Evolutionary conservation across 1,140 invertebrate genomes (phyloP), one percentile per base, ranked within the genome.

Genomic region (Sycophila sp.): DNA sequence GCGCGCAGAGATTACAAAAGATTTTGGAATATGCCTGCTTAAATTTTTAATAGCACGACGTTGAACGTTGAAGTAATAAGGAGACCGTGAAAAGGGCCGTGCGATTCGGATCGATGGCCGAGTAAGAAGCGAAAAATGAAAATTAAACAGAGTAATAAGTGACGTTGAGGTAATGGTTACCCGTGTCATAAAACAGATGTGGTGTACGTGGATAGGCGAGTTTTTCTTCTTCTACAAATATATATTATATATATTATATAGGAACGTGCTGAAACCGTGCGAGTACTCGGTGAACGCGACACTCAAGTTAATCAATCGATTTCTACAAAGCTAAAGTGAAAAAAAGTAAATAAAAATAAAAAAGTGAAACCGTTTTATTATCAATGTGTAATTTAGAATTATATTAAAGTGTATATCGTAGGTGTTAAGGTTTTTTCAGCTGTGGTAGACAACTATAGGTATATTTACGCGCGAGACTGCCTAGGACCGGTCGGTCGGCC

Each of bases 371-470:
- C 24, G 60, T 67, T 71, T 30, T 62, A 77, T 75, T 76, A 74
- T 74, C 58, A 65, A 65, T 73, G 76, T 78, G 70, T 77, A 76
- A 75, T 78, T 72, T 73, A 71, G 60, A 64, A 56, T 3, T 71
- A 64, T 56, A 56, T 70, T 45, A 17, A 78, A 72, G 40, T 72
- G 62, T 71, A 75, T 81, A 79, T 80, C 68, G 68, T 81, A 82
- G 76, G 24, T 72, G 66, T 34, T 83, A 83, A 83, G 78, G 58
- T 78, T 83, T 83, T 83, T 77, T 80, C 82, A 84, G 80, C 82
- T 84, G 83, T 85, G 83, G 82, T 83, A 84, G 81, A 84, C 80
- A 85, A 84, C 78, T 85, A 83, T 81, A 82, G 74, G 69, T 79
- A 78, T 78, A 76, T 75, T 72, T 42, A 65, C 40, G n/a, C 45